These are phyloP conservation scores for Hydractinia symbiolongicarpus DNA, from an alignment of 30 jellyfish, hydroid and myxozoan species.

Conservation along the genomic window DNA sequence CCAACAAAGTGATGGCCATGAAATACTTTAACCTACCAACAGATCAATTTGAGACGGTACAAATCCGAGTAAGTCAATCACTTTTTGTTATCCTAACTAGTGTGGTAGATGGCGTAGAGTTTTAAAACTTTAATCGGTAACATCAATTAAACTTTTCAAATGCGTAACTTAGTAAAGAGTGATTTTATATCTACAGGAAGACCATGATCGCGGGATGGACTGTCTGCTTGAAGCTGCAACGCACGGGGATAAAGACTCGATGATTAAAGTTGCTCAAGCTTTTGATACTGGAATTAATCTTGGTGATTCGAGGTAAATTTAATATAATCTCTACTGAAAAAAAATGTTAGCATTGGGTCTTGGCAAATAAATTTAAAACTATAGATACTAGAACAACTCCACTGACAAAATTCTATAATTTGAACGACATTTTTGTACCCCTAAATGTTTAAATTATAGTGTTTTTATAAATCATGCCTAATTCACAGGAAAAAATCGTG, in stretches of 20 bases:
- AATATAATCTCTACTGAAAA: neutral
- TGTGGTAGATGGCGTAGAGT: no score
- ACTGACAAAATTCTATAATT: no score
- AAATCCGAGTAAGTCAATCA: constrained; percentile 41
- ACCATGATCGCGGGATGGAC: constrained; percentile 64
- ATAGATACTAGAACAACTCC: no score
- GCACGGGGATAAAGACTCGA: constrained; percentile 62
- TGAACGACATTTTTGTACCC: no score
- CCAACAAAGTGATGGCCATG: constrained; percentile 64
- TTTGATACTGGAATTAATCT: constrained; percentile 71
- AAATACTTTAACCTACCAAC: constrained; percentile 70
- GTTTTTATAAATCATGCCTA: no score
- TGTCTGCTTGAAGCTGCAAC: constrained; percentile 71
- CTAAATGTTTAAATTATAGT: no score
- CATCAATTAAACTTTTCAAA: no score
- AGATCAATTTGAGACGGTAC: constrained; percentile 53
- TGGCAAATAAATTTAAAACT: no score
- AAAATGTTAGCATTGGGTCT: no score
- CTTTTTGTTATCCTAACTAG: neutral
- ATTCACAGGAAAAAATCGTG: constrained; percentile 60
- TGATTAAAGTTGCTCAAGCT: constrained; percentile 70
- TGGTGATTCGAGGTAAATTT: constrained; percentile 51
- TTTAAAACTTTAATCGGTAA: no score
- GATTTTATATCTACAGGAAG: constrained; percentile 35
- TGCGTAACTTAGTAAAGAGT: no score